Evolutionary conservation across 1,140 invertebrate genomes (phyloP).

Genomic region (Drosophila obscura): DNA sequence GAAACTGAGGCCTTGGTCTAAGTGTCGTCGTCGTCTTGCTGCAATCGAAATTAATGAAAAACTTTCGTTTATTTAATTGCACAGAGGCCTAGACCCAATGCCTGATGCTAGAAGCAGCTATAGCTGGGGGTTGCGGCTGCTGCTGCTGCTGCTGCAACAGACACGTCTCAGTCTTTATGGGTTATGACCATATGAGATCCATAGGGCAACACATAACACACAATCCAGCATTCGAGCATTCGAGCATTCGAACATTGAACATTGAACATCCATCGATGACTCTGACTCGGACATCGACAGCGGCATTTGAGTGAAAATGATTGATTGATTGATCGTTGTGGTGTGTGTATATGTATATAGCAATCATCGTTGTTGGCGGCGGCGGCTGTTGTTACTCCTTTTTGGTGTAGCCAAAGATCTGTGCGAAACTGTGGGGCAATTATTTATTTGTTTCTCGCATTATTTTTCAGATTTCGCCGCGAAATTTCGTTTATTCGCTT

Average conservation of each 20-base stretch:
- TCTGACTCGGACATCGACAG: conserved; percentile 22
- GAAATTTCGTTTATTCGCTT: conserved; percentile 65
- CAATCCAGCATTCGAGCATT: neutral
- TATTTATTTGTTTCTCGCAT: conserved; percentile 63
- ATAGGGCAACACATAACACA: conserved; percentile 66
- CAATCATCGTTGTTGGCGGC: conserved; percentile 31
- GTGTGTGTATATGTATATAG: conserved; percentile 41
- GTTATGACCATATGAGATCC: conserved; percentile 77
- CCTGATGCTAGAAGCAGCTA: too few species aligned
- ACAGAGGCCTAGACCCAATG: conserved; percentile 53
- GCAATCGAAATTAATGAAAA: conserved; percentile 81
- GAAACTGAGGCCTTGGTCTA: conserved; percentile 39
- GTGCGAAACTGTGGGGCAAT: conserved; percentile 60
- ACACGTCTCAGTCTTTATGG: conserved; percentile 58
- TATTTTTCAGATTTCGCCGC: conserved; percentile 68
- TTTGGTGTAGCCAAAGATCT: conserved; percentile 71
- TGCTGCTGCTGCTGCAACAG: conserved; percentile 2
- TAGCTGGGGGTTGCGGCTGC: conserved; percentile 17
- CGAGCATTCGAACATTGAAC: too few species aligned
- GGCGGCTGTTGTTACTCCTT: conserved; percentile 68
- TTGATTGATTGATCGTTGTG: conserved; percentile 74
- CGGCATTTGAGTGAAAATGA: conserved; percentile 77
- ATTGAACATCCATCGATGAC: conserved; percentile 18
- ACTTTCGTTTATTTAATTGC: conserved; percentile 82
- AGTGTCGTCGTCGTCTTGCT: conserved; percentile 62